Evolutionary conservation across 1,140 invertebrate species (phyloP).

Genomic region (Psix sp.): DNA sequence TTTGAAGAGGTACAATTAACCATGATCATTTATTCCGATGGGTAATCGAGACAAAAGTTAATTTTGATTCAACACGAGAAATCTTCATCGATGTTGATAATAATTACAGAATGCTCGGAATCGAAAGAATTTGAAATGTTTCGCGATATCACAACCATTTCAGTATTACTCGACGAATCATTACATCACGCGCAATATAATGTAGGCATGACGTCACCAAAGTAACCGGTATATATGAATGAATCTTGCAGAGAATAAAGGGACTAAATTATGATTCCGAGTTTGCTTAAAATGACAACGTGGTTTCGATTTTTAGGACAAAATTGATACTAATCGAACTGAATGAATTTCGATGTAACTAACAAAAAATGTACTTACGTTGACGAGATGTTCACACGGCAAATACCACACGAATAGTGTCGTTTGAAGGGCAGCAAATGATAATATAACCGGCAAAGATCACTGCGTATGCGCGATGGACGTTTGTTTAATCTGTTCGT

Average conservation of each 20-base stretch:
- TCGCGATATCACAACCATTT: too few relatives aligned
- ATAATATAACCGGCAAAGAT: slow-evolving; percentile 67
- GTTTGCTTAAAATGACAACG: too few relatives aligned
- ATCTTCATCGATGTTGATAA: too few relatives aligned
- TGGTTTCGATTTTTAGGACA: too few relatives aligned
- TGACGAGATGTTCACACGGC: slow-evolving; percentile 54
- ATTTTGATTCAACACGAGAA: too few relatives aligned
- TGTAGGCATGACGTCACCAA: slow-evolving; percentile 25
- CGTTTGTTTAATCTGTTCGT: slow-evolving; percentile 1
- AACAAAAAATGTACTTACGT: slow-evolving; percentile 63
- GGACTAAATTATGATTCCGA: too few relatives aligned
- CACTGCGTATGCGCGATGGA: slow-evolving; percentile 62
- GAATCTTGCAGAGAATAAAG: slow-evolving; percentile 1
- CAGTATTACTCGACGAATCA: slow-evolving; percentile 6
- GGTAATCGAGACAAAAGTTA: too few relatives aligned
- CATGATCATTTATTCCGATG: too few relatives aligned
- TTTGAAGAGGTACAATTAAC: too few relatives aligned
- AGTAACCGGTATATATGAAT: slow-evolving; percentile 39
- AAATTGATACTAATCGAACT: too few relatives aligned
- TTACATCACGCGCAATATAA: slow-evolving; percentile 30
- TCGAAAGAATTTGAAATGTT: neutral
- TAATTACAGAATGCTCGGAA: neutral
- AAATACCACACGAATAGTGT: slow-evolving; percentile 71
- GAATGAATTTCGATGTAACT: too few relatives aligned
- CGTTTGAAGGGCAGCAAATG: slow-evolving; percentile 74